Evolutionary conservation across 2,113 vertebrate species (phyloP).

Genomic region (Dipodomys ordii): DNA sequence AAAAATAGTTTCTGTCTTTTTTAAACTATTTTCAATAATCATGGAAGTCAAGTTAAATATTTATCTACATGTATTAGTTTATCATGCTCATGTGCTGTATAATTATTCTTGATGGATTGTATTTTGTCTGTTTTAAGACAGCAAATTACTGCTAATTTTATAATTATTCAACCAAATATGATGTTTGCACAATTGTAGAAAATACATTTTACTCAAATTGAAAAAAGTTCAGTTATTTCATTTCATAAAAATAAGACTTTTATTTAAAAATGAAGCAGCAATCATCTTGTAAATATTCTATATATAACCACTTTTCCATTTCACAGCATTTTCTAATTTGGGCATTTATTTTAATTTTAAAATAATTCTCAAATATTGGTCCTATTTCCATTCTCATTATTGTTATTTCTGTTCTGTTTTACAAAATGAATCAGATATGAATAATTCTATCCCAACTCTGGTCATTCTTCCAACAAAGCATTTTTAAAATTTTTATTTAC

Average conservation of each 20-base stretch:
- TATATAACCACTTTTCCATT: background rate
- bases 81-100: background rate
- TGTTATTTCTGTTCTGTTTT: background rate
- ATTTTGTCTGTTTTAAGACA: background rate
- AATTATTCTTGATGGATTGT: background rate
- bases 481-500: background rate
- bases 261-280: background rate
- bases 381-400: background rate
- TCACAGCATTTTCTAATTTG: constrained; percentile 26
- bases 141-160: constrained; percentile 4
- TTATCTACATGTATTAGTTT: background rate
- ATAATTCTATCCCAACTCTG: background rate
- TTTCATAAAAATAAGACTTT: background rate
- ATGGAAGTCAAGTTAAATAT: constrained; percentile 4
- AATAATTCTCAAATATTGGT: background rate
- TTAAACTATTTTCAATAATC: background rate
- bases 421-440: background rate
- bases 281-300: background rate
- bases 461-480: background rate
- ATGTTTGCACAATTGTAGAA: background rate
- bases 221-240: background rate
- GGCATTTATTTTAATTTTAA: background rate
- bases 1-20: background rate
- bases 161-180: constrained; percentile 31
- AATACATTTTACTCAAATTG: background rate